These are phyloP conservation scores for Ecdyonurus torrentis DNA, from an alignment of 2,888 invertebrate species.

Conservation along the genomic window DNA sequence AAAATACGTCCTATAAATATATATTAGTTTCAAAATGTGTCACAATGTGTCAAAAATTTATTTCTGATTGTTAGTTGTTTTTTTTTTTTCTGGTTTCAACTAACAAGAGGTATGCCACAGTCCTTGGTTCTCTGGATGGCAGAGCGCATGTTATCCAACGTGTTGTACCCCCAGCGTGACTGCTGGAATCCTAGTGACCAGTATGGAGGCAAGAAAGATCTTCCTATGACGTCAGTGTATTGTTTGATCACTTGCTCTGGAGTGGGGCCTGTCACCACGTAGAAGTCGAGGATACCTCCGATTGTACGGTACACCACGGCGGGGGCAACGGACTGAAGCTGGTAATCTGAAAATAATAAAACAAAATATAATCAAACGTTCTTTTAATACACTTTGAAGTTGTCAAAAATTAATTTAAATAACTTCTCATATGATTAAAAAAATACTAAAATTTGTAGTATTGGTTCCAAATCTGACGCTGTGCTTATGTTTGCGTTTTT, in stretches of 20 bases:
- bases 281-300: constrained; percentile 24
- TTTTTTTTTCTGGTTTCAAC: neutral
- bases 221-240: constrained; percentile 22
- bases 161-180: constrained; percentile 20
- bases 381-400: too few species aligned
- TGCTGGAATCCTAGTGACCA: constrained; percentile 32
- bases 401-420: too few species aligned
- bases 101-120: constrained; percentile 2
- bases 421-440: too few species aligned
- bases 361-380: too few species aligned
- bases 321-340: constrained; percentile 24
- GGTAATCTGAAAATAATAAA: constrained; percentile 24
- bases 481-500: too few species aligned
- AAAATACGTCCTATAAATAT: constrained; percentile 20
- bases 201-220: constrained; percentile 28
- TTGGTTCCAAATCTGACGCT: too few species aligned
- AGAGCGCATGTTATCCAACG: neutral
- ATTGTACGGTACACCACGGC: constrained; percentile 30
- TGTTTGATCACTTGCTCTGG: constrained; percentile 22
- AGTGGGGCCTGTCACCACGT: constrained; percentile 24
- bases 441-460: too few species aligned
- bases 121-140: neutral
- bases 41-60: too few species aligned
- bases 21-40: neutral
- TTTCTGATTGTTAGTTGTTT: neutral